Evolutionary conservation across 2,113 vertebrate species (phyloP).

Genomic region (Semnopithecus entellus): DNA sequence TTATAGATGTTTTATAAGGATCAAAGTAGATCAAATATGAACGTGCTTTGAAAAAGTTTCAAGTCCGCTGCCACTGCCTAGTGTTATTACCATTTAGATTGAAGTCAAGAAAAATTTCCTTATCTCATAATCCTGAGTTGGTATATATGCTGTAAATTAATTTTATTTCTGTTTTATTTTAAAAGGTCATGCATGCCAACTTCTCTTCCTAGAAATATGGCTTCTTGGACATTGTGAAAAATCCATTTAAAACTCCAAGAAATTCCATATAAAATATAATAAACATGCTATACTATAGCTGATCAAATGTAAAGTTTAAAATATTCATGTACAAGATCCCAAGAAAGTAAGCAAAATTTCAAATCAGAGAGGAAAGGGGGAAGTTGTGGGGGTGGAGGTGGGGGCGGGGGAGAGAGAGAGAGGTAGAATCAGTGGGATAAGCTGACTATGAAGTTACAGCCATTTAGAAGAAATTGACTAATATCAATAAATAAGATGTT

Average conservation of each 20-base stretch:
- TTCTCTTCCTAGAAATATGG: neutral
- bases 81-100: neutral
- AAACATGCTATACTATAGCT: neutral
- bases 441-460: neutral
- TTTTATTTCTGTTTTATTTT: constrained; percentile 29
- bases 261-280: neutral
- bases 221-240: neutral
- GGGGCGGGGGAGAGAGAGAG: neutral
- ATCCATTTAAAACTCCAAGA: neutral
- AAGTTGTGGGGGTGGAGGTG: too few relatives aligned
- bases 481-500: neutral
- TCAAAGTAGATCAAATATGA: neutral
- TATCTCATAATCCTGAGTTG: neutral
- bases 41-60: constrained; percentile 5
- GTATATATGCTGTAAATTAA: neutral
- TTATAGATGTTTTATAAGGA: too few relatives aligned
- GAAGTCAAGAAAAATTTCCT: neutral
- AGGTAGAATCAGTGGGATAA: neutral
- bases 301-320: neutral
- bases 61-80: neutral
- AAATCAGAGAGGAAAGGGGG: neutral
- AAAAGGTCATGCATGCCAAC: neutral
- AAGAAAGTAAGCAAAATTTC: neutral
- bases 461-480: neutral
- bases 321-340: neutral